Evolutionary conservation across 2,888 invertebrate genomes (phyloP), one percentile per base, ranked within the genome.

Genomic region (Philaethria dido): DNA sequence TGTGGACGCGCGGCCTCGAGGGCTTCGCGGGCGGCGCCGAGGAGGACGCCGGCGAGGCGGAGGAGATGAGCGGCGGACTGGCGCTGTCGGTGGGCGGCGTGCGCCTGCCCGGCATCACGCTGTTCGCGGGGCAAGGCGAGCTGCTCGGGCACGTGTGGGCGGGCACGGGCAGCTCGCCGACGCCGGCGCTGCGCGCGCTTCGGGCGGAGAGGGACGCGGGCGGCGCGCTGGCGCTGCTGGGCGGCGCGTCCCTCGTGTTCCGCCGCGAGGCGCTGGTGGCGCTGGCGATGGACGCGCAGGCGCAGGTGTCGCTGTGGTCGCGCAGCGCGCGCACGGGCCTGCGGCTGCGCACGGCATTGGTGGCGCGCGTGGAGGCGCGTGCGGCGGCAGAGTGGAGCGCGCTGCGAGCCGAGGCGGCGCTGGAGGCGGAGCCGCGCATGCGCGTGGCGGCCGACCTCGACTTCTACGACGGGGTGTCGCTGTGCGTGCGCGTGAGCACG

Each of bases 131-230:
- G 77, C 80, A 84, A 81, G 86, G 81, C 52, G 86, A 86, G 83
- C 79, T 89, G 77, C 79, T 89, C 74, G 84, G 78, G 4, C 87
- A 83, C 80, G 81, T 89, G 79, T 89, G 89, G 89, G 80, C 86
- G 57, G 89, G 88, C 78, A 72, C 86, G 65, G 89, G 80, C 77
- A 80, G 83, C 77, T 63, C 72, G 75, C 79, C 86, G 47, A 82
- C 85, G 72, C 70, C 79, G 36, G 87, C 75, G 77, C 74, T 84
- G 80, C 88, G 89, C 75, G 86, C 79, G 62, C 52, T 70, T 70
- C 64, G 69, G 63, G 67, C 73, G 66, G 68, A 64, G 65, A 68
- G 65, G 33, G 57, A 22, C 68, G 71, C 71, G 59, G 64, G 50
- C 6, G 22, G 33, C 25, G 67, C 68, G 62, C 71, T 72, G 72